These are phyloP conservation scores for Leptoclinus maculatus DNA, from an alignment of 2,797 vertebrate species.

Conservation along the genomic window DNA sequence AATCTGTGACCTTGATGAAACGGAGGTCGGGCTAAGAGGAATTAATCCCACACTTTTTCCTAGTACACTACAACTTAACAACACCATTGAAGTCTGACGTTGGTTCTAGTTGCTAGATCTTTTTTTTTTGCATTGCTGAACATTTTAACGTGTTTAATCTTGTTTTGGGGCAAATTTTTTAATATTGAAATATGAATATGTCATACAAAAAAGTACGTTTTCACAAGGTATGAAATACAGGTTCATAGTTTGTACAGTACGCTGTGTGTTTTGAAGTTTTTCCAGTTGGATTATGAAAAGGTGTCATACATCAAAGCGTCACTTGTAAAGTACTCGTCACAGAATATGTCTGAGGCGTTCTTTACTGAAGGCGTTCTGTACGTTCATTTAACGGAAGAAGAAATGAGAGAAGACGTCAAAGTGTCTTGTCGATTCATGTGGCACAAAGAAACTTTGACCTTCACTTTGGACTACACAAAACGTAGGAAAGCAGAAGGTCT, in stretches of 20 bases:
- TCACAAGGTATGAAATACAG: background rate
- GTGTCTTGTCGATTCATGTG: background rate
- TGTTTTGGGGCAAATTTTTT: background rate
- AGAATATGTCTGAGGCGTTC: background rate
- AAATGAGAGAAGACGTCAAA: background rate
- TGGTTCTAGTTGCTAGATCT: background rate
- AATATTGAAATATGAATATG: background rate
- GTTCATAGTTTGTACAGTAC: background rate
- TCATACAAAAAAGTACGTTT: background rate
- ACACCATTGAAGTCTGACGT: background rate
- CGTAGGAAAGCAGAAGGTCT: slow-evolving; percentile 24
- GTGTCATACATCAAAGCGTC: background rate
- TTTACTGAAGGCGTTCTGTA: background rate
- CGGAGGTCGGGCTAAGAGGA: background rate
- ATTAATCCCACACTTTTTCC: background rate
- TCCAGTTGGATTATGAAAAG: background rate
- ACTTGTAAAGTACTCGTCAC: background rate
- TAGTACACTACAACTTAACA: background rate
- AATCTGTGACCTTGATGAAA: slow-evolving; percentile 16
- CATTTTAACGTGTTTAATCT: background rate
- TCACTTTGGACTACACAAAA: background rate
- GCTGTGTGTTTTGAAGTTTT: background rate
- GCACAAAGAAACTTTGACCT: slow-evolving; percentile 13
- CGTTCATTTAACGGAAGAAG: background rate
- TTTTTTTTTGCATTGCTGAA: background rate